A percentile compares a stretch with the other conserved stretches of the same genome.
Conservation (phyloP, 2,888 invertebrate genomes). For the Hermaeophaga mercurialis region DNA sequence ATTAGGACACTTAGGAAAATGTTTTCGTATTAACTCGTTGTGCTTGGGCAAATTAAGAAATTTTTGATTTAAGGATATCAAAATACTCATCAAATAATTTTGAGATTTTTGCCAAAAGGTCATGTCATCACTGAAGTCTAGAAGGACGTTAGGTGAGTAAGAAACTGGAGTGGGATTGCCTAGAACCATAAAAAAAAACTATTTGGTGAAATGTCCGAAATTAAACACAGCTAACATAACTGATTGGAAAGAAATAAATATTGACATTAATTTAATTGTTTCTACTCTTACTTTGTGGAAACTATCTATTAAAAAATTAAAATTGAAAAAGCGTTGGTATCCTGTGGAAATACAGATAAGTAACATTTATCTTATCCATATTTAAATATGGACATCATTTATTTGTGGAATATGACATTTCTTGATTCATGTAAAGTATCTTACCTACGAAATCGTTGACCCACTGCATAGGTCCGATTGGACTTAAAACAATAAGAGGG, state of each 20-base stretch:
- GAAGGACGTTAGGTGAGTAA: conserved; percentile 58
- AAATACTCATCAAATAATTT: conserved; percentile 54
- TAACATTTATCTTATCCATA: too few species aligned
- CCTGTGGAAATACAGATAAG: too few species aligned
- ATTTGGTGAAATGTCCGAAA: too few species aligned
- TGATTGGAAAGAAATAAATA: too few species aligned
- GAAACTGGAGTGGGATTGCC: conserved; percentile 60
- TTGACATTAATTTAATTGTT: too few species aligned
- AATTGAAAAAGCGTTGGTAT: too few species aligned
- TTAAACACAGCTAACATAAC: too few species aligned
- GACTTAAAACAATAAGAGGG: conserved; percentile 54
- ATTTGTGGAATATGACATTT: too few species aligned
- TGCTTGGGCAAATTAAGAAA: conserved; percentile 39
- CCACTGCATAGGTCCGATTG: conserved; percentile 57
- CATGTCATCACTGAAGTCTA: conserved; percentile 55
- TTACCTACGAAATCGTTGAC: conserved; percentile 59
- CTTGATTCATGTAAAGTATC: too few species aligned
- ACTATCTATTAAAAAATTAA: too few species aligned
- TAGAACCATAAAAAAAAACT: conserved; percentile 52
- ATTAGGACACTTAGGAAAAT: conserved; percentile 45
- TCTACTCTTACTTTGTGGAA: too few species aligned
- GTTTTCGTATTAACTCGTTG: conserved; percentile 41
- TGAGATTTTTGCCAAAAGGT: conserved; percentile 61
- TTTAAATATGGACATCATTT: too few species aligned
- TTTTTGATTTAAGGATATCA: conserved; percentile 32